Conservation (phyloP, 2,797 vertebrate species). For the Pelochelys cantorii region DNA sequence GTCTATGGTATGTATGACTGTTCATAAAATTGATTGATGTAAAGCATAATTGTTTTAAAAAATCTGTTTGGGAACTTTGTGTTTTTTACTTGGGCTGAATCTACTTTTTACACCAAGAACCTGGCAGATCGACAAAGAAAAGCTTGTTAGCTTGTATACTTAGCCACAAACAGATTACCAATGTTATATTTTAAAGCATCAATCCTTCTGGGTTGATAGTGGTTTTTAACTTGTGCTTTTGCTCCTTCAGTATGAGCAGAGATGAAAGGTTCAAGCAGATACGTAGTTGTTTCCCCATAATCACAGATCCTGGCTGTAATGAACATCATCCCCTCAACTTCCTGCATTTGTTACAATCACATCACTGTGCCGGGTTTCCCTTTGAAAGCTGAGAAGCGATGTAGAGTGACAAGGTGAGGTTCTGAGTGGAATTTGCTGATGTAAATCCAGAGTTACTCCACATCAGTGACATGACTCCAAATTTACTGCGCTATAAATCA, state of each 20-base stretch:
- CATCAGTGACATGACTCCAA: background rate
- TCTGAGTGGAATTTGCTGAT: background rate
- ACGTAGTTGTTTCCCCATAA: constrained; percentile 16
- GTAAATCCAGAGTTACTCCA: background rate
- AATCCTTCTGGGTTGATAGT: background rate
- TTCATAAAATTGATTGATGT: background rate
- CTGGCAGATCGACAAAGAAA: background rate
- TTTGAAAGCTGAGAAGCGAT: constrained; percentile 33
- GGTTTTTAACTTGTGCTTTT: constrained; percentile 2
- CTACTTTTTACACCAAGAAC: background rate
- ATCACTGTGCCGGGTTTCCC: background rate
- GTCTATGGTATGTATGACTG: background rate
- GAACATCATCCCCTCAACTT: constrained; percentile 55
- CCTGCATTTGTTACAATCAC: constrained; percentile 41
- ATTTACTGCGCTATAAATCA: background rate
- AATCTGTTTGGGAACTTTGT: background rate
- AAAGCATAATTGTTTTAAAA: background rate
- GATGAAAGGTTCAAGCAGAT: background rate
- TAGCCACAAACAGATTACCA: constrained; percentile 16
- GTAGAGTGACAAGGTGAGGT: background rate
- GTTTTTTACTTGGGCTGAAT: constrained; percentile 4
- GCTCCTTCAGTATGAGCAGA: background rate
- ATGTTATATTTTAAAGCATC: background rate
- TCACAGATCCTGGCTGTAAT: constrained; percentile 45
- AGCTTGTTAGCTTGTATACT: background rate